Conservation (phyloP, 2,888 invertebrate genomes). For the Diabrotica balteata region DNA sequence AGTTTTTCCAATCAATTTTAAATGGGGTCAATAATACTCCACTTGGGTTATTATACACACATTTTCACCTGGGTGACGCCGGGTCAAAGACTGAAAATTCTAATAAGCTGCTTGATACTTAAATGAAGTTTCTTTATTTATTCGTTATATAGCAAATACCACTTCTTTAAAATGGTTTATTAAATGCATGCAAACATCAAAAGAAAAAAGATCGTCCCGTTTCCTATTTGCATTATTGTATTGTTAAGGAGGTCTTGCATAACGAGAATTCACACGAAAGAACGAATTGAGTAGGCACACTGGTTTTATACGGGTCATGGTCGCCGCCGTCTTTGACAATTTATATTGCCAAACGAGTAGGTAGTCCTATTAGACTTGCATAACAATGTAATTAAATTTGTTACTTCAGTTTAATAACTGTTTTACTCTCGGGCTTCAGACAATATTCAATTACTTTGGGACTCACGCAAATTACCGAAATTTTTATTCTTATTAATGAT, state of each 20-base stretch:
- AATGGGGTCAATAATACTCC: too few species aligned
- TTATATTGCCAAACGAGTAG: conserved; percentile 11
- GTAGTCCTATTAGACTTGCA: conserved; percentile 17
- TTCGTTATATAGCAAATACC: too few species aligned
- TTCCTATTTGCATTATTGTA: conserved; percentile 23
- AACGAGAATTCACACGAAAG: conserved; percentile 20
- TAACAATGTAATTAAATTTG: conserved; percentile 7
- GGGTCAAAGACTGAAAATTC: too few species aligned
- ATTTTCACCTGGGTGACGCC: too few species aligned
- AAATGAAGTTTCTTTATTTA: neutral
- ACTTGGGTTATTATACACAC: too few species aligned
- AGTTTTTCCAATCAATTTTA: too few species aligned
- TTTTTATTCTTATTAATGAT: too few species aligned
- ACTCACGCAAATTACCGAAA: too few species aligned
- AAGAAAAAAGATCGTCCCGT: conserved; percentile 12
- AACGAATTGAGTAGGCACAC: conserved; percentile 14
- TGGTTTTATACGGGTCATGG: conserved; percentile 22
- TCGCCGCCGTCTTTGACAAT: conserved; percentile 23
- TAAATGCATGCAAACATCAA: conserved; percentile 4
- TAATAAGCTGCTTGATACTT: too few species aligned
- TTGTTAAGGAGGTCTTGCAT: conserved; percentile 16
- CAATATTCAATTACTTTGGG: neutral
- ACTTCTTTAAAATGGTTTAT: neutral
- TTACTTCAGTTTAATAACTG: neutral
- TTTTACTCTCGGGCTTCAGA: conserved; percentile 3